Evolutionary conservation across 2,888 invertebrate genomes (phyloP), one percentile per base, ranked within the genome.

Genomic region (Malthinus seriepunctatus): DNA sequence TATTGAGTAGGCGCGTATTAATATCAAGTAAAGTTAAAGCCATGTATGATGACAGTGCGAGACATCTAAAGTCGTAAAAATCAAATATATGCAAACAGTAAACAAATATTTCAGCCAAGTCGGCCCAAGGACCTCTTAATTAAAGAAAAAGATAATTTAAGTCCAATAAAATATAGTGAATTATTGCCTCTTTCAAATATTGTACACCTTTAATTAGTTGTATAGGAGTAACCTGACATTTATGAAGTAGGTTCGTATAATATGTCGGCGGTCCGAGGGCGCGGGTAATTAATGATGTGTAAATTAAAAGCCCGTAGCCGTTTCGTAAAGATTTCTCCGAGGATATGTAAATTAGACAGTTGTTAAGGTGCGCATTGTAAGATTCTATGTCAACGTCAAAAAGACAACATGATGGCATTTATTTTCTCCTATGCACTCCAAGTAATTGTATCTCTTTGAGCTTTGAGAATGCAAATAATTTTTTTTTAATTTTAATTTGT

Each of bases 341-440:
- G 75, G 75, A 76, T 78, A 77, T 77, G 77, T 74, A 78, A 78
- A 78, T 78, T 73, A 76, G 76, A 74, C 75, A 74, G 75, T 72
- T 74, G 75, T 76, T 74, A 76, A 73, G 73, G 74, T 73, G 72
- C 71, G 71, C 75, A 74, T 73, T 75, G 75, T 74, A 72, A 72
- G 73, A 71, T 72, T 69, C 72, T 76, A 71, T 73, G 74, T 76
- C 76, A 75, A 74, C 72, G 76, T 75, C 76, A 73, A 64, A 56
- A 54, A 54, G 50, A 56, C 65, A 67, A 71, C 68, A 66, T 63
- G 64, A 60, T 65, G 61, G 67, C 71, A 74, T 74, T 66, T 63
- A 71, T 74, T 70, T 68, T 66, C 63, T 67, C 23, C 23, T 67
- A 45, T 58, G 42, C 55, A 63, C 50, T 66, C 64, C 14, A 62